phyloP scores from a whole-genome alignment of 2,113 vertebrate species.

The Nycticryphes semicollaris region DNA sequence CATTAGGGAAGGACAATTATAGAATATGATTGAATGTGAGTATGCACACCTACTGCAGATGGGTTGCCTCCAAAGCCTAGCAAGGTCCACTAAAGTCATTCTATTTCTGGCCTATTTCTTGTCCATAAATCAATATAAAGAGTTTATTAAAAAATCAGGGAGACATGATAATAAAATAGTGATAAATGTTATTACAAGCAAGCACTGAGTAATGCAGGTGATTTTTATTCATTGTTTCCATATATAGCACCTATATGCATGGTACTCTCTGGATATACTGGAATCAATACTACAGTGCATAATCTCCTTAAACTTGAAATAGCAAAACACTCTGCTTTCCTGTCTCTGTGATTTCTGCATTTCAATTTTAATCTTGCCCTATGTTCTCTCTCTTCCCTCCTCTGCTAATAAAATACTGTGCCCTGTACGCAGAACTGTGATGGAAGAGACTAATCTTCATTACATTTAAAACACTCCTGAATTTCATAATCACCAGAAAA shows the following conservation, averaged over 20 bases:
- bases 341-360: neutral
- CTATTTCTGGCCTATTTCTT: neutral
- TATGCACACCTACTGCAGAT: neutral
- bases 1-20: neutral
- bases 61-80: neutral
- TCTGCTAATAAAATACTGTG: neutral
- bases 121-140: neutral
- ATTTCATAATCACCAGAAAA: neutral
- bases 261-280: neutral
- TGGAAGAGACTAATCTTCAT: neutral
- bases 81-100: neutral
- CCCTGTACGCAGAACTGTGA: neutral
- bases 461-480: neutral
- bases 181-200: neutral
- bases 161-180: neutral
- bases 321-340: neutral
- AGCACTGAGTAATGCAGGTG: neutral
- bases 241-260: neutral
- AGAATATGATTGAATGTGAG: neutral
- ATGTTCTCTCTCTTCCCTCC: neutral
- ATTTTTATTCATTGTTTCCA: neutral
- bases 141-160: neutral
- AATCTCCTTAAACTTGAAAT: neutral
- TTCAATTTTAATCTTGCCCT: neutral
- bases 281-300: neutral